These are phyloP conservation scores for Nezara viridula DNA, from an alignment of 2,888 invertebrate genomes.

Conservation along the genomic window DNA sequence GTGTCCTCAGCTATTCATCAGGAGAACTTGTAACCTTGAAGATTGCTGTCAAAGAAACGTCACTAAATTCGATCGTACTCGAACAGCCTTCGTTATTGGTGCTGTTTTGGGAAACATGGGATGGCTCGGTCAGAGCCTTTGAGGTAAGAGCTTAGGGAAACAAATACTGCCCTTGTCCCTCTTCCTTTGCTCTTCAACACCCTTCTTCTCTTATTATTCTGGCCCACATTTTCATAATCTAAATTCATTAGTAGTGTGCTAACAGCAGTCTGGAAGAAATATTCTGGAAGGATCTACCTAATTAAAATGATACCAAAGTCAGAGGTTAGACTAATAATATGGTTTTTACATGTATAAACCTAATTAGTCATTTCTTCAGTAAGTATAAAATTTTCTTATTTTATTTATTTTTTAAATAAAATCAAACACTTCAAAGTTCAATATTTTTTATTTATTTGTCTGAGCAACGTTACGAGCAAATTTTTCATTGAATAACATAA, in stretches of 20 bases:
- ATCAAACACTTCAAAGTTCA: too few species aligned
- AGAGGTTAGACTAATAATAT: too few species aligned
- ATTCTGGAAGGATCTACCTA: too few species aligned
- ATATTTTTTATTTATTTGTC: too few species aligned
- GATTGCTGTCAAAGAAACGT: background rate
- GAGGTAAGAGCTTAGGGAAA: constrained; percentile 10
- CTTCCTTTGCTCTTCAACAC: background rate
- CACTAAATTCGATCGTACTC: background rate
- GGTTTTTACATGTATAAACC: too few species aligned
- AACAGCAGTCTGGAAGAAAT: background rate
- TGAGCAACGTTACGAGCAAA: too few species aligned
- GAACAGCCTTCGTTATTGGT: constrained; percentile 9
- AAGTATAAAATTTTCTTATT: too few species aligned
- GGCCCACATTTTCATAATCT: background rate
- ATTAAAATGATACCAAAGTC: too few species aligned
- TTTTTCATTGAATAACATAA: too few species aligned
- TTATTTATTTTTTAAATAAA: too few species aligned
- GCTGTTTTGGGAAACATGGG: constrained; percentile 14
- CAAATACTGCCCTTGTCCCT: constrained; percentile 25
- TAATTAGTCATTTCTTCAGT: too few species aligned
- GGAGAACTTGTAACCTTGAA: background rate
- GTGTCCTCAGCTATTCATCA: background rate
- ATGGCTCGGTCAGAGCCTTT: background rate
- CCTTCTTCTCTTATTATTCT: background rate
- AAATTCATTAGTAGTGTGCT: background rate